A percentile compares a stretch with the other conserved stretches of the same genome.
phyloP scores from a whole-genome alignment of 1,140 invertebrate species.

The Ganaspis sp. region DNA sequence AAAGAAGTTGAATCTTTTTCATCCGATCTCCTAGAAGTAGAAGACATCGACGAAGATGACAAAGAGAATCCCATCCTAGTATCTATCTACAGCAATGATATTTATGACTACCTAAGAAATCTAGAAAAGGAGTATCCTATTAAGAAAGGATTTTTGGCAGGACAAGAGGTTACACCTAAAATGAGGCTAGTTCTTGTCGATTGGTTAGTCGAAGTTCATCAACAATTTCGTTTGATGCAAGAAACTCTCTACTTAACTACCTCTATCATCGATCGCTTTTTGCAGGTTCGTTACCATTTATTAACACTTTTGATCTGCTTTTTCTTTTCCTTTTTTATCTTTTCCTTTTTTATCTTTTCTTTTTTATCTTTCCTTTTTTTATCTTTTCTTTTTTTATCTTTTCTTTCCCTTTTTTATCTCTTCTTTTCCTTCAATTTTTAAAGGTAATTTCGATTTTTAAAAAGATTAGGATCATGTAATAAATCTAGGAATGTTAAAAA shows the following conservation, averaged over 20 bases:
- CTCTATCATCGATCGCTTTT: conserved; percentile 92
- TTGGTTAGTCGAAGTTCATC: conserved; percentile 96
- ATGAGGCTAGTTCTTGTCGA: conserved; percentile 94
- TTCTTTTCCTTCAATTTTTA: no score
- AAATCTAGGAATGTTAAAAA: no score
- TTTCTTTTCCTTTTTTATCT: no score
- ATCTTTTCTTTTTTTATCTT: no score
- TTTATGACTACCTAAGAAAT: conserved; percentile 86
- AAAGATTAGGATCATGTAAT: no score
- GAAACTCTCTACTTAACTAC: conserved; percentile 95
- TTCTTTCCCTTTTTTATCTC: no score
- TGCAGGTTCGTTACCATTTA: conserved; percentile 81
- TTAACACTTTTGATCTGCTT: no score
- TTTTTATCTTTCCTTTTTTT: no score
- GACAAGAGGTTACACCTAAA: conserved; percentile 83
- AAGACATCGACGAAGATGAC: conserved; percentile 87
- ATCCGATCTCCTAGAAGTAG: conserved; percentile 68
- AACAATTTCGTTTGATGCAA: conserved; percentile 89
- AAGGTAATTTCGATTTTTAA: no score
- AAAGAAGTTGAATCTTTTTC: conserved; percentile 58
- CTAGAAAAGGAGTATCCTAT: conserved; percentile 84
- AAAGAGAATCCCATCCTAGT: conserved; percentile 86
- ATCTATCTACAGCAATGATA: conserved; percentile 89
- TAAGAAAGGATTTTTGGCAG: conserved; percentile 79
- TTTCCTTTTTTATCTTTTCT: no score